Conservation (phyloP, 2,113 vertebrate genomes). For the Pedetes capensis region DNA sequence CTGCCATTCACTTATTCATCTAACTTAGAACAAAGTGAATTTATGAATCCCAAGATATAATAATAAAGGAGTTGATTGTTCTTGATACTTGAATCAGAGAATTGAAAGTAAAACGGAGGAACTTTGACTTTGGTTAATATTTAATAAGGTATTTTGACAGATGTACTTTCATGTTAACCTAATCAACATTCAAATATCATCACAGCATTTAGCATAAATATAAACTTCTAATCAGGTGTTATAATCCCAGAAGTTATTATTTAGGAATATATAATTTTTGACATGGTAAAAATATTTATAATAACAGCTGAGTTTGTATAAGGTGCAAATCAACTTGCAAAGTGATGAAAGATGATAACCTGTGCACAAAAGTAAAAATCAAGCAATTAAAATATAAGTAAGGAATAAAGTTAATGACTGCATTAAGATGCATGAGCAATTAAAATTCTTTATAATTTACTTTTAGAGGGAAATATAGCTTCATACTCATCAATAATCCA, state of each 20-base stretch:
- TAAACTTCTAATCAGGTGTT: not conserved
- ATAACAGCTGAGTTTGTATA: not conserved
- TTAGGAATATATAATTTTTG: constrained; percentile 21
- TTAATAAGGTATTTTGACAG: constrained; percentile 1
- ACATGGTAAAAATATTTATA: not conserved
- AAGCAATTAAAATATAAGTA: constrained; percentile 1
- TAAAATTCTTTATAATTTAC: not conserved
- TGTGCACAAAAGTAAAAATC: not conserved
- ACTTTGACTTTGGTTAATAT: not conserved
- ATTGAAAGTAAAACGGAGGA: constrained; percentile 30
- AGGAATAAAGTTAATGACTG: not conserved
- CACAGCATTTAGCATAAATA: not conserved
- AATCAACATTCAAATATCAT: constrained; percentile 16
- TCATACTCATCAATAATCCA: not conserved
- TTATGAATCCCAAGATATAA: not conserved
- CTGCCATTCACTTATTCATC: not conserved
- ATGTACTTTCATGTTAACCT: constrained; percentile 12
- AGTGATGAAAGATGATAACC: not conserved
- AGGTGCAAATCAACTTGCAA: not conserved
- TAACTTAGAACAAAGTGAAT: not conserved
- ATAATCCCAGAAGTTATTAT: constrained; percentile 2
- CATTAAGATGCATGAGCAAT: not conserved
- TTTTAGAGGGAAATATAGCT: constrained; percentile 20
- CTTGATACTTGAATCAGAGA: not conserved
- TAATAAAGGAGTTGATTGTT: not conserved